phyloP scores from a whole-genome alignment of 2,113 vertebrate species.

The Pogona vitticeps region DNA sequence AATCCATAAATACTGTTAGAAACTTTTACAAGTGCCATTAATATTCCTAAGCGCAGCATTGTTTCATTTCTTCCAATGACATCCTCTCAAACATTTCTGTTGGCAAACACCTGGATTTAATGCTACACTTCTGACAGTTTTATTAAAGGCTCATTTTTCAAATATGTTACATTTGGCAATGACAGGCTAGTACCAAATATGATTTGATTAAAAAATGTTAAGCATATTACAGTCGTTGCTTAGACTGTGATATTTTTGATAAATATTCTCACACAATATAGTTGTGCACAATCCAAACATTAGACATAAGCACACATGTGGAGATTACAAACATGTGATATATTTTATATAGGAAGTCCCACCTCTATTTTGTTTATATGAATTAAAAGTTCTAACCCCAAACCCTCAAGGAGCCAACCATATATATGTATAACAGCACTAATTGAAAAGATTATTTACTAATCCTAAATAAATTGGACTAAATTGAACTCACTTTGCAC shows the following conservation, averaged over 20 bases:
- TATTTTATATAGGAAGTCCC: background rate
- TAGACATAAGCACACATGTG: conserved; percentile 32
- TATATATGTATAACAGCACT: background rate
- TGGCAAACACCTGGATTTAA: conserved; percentile 60
- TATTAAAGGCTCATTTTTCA: conserved; percentile 62
- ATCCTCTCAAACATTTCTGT: conserved; percentile 57
- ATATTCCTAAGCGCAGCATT: conserved; percentile 26
- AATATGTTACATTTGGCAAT: conserved; percentile 67
- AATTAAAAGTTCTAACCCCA: background rate
- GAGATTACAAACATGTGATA: conserved; percentile 21
- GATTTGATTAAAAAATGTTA: conserved; percentile 59
- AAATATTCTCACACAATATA: conserved; percentile 64
- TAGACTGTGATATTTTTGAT: conserved; percentile 60
- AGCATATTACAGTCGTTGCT: conserved; percentile 47
- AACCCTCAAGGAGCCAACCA: conserved; percentile 9
- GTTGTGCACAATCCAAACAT: conserved; percentile 43
- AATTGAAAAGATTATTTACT: background rate
- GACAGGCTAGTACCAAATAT: conserved; percentile 34
- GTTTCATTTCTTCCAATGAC: conserved; percentile 38
- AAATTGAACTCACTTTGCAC: background rate
- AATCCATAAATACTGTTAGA: conserved; percentile 55
- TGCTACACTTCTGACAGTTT: conserved; percentile 37
- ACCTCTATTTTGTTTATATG: background rate
- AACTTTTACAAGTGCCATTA: conserved; percentile 51
- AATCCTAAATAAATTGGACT: background rate